Evolutionary conservation across 2,888 invertebrate species (phyloP).

Genomic region (Megalurothrips usitatus): DNA sequence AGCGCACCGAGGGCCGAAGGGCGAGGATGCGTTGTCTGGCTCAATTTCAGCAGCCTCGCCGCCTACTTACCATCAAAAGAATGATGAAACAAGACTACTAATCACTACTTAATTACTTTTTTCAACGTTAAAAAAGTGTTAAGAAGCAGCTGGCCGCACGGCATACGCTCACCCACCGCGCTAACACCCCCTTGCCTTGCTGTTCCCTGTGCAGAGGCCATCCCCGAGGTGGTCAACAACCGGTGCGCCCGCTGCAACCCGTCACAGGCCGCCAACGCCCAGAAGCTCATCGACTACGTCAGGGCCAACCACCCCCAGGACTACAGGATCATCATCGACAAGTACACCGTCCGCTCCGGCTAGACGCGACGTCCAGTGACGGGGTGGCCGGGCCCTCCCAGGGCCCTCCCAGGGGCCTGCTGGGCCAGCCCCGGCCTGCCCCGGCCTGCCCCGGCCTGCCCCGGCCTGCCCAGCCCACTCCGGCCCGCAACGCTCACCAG

Average conservation of each 20-base stretch:
- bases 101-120: neutral
- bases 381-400: too few species aligned
- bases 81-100: neutral
- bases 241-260: constrained; percentile 53
- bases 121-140: neutral
- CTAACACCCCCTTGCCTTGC: constrained; percentile 28
- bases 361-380: neutral
- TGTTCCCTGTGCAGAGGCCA: constrained; percentile 47
- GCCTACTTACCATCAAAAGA: neutral
- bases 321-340: constrained; percentile 36
- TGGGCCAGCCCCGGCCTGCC: neutral
- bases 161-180: neutral
- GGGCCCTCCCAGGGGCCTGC: too few species aligned
- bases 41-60: neutral
- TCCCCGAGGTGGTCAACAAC: constrained; percentile 54
- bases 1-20: too few species aligned
- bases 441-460: neutral
- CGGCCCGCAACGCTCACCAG: neutral
- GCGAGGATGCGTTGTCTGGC: neutral
- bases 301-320: constrained; percentile 50
- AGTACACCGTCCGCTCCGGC: constrained; percentile 33
- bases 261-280: constrained; percentile 51
- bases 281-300: constrained; percentile 52
- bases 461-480: neutral
- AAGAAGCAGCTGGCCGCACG: neutral